Evolutionary conservation across 1,140 invertebrate genomes (phyloP).

Genomic region (Monochamus saltuarius): DNA sequence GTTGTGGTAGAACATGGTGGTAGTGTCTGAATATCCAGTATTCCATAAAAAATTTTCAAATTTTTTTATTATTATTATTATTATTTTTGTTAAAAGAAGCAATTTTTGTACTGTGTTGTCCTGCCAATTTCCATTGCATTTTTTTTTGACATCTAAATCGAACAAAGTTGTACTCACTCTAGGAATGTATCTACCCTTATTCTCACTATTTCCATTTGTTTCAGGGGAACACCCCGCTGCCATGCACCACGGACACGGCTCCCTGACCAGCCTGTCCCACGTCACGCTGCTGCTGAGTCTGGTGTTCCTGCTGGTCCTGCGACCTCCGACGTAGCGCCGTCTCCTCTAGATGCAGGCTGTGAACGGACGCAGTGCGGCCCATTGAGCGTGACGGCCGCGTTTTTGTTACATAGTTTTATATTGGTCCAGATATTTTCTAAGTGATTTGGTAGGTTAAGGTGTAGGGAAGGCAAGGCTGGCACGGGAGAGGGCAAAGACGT

Average conservation of each 20-base stretch:
- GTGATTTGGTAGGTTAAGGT: background rate
- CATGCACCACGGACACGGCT: slow-evolving; percentile 70
- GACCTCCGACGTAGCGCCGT: slow-evolving; percentile 37
- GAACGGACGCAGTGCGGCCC: background rate
- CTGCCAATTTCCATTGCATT: no score
- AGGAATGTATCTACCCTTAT: no score
- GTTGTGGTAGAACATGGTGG: no score
- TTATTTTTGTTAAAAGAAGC: no score
- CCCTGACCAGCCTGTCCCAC: slow-evolving; percentile 45
- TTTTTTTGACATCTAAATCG: no score
- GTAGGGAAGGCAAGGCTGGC: no score
- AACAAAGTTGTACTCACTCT: no score
- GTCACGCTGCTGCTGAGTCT: slow-evolving; percentile 39
- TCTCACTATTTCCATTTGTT: slow-evolving; percentile 40
- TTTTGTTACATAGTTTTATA: slow-evolving; percentile 24
- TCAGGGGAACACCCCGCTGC: slow-evolving; percentile 80
- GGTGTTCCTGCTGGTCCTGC: slow-evolving; percentile 28
- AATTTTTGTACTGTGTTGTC: no score
- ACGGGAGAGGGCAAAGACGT: no score
- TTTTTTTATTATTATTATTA: no score
- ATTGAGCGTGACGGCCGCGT: background rate
- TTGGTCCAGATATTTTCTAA: slow-evolving; percentile 19
- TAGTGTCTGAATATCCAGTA: no score
- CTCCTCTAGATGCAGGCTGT: slow-evolving; percentile 11
- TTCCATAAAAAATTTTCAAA: no score